Conservation (phyloP, 2,888 invertebrate species). For the Stenodera caucasica region DNA sequence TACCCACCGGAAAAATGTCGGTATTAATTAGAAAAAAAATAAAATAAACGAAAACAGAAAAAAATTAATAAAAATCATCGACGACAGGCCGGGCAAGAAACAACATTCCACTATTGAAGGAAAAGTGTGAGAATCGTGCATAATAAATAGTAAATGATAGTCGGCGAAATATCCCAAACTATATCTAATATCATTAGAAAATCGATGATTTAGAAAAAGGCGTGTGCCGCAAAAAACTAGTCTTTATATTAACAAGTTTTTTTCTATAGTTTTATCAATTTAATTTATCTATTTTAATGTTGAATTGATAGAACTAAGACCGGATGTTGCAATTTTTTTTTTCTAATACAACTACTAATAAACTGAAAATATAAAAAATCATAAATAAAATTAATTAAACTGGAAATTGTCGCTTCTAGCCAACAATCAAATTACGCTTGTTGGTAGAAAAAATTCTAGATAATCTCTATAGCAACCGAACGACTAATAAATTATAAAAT, state of each 20-base stretch:
- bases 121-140: background rate
- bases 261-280: background rate
- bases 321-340: slow-evolving; percentile 23
- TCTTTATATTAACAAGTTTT: background rate
- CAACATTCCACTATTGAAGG: background rate
- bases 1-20: background rate
- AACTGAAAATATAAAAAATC: too few relatives aligned
- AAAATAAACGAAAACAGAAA: background rate
- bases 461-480: background rate
- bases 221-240: slow-evolving; percentile 6
- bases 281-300: background rate
- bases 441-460: too few relatives aligned
- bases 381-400: background rate
- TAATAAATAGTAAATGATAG: background rate
- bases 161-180: background rate
- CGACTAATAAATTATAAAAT: background rate
- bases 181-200: too few relatives aligned
- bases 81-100: background rate
- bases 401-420: background rate
- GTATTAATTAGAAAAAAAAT: background rate
- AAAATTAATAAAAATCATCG: background rate
- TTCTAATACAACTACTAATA: background rate
- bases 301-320: slow-evolving; percentile 11
- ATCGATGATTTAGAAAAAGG: background rate
- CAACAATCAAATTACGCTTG: slow-evolving; percentile 20